Percentiles rank a stretch among this genome's conserved stretches.
These are phyloP conservation scores for Columba guinea DNA, from an alignment of 2,797 vertebrate genomes.

Conservation along the genomic window DNA sequence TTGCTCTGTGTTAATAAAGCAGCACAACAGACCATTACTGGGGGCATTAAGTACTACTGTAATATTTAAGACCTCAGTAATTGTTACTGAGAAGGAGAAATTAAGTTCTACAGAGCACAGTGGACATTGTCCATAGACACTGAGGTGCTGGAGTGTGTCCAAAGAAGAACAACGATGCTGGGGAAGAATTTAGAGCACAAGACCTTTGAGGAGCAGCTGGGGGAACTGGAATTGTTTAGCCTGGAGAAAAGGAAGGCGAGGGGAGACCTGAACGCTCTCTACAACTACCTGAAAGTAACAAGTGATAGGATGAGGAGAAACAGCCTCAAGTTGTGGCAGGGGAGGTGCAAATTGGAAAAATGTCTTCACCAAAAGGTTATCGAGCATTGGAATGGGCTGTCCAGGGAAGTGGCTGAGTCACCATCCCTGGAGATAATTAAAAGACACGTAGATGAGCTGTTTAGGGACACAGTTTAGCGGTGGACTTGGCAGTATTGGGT, in stretches of 20 bases:
- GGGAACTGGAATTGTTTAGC: background rate
- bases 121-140: rapidly evolving
- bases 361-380: background rate
- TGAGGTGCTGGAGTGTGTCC: background rate
- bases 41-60: background rate
- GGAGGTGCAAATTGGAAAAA: background rate
- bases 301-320: too few relatives aligned
- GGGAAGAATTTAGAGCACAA: background rate
- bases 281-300: too few relatives aligned
- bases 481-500: background rate
- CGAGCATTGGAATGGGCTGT: background rate
- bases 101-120: rapidly evolving
- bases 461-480: rapidly evolving
- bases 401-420: background rate
- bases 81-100: background rate
- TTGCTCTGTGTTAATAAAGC: background rate
- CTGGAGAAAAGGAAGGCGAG: background rate
- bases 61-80: background rate
- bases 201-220: background rate
- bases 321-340: background rate
- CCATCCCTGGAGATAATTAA: background rate
- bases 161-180: background rate
- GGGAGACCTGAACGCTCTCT: too few relatives aligned
- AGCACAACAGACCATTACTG: background rate
- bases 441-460: rapidly evolving